Percentiles rank a stretch among this genome's conserved stretches.
Conservation (phyloP, 1,140 invertebrate genomes). For the Aricia agestis region DNA sequence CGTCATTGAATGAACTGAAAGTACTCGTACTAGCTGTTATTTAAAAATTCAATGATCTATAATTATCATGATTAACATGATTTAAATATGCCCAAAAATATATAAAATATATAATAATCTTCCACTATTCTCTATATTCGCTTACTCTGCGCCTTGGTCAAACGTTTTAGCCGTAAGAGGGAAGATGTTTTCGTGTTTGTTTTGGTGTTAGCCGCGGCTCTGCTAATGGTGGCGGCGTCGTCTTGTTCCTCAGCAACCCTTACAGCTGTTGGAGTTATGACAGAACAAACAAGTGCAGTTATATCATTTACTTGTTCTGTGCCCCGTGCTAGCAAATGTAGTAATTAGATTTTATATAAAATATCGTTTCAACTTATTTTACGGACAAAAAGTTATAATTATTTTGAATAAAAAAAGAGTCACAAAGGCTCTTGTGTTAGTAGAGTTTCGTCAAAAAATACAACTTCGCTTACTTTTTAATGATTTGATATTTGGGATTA, state of each 20-base stretch:
- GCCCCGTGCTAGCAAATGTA: neutral
- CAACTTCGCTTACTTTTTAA: too few relatives aligned
- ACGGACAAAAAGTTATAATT: too few relatives aligned
- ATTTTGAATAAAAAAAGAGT: too few relatives aligned
- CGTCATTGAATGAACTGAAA: too few relatives aligned
- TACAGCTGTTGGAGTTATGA: conserved; percentile 16
- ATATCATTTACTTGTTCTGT: neutral
- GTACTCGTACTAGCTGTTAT: too few relatives aligned
- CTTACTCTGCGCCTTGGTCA: conserved; percentile 30
- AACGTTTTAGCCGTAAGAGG: conserved; percentile 48
- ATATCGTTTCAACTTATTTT: too few relatives aligned
- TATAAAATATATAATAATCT: neutral
- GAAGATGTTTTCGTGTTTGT: conserved; percentile 57
- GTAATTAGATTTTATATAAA: neutral
- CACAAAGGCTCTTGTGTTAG: too few relatives aligned
- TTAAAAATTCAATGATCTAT: too few relatives aligned
- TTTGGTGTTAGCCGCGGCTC: conserved; percentile 52
- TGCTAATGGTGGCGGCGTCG: conserved; percentile 51
- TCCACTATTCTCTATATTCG: conserved; percentile 19
- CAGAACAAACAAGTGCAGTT: neutral
- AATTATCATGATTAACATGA: too few relatives aligned
- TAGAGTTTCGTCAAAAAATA: too few relatives aligned
- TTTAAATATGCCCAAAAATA: too few relatives aligned
- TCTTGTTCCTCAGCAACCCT: conserved; percentile 35
- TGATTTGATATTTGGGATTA: neutral